phyloP scores from a whole-genome alignment of 2,888 invertebrate species.

The Cancer borealis region DNA sequence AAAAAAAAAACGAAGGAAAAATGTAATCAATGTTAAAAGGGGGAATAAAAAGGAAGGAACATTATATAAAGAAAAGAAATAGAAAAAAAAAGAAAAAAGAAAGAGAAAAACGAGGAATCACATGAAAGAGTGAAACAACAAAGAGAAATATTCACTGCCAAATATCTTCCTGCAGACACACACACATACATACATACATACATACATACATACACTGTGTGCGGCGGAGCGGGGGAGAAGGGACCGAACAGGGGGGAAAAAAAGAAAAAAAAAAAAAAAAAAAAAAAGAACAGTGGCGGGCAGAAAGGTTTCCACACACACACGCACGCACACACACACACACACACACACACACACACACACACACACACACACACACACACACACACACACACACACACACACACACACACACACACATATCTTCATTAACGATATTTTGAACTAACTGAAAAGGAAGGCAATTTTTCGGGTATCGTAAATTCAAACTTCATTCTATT shows the following conservation, averaged over 20 bases:
- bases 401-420: too few relatives aligned
- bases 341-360: constrained; percentile 16
- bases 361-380: constrained; percentile 20
- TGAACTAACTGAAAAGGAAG: neutral
- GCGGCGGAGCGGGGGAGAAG: neutral
- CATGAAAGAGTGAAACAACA: neutral
- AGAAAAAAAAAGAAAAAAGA: neutral
- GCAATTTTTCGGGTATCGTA: neutral
- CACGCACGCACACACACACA: neutral
- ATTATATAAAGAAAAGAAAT: neutral
- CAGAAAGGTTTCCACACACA: neutral
- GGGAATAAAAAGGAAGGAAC: too few relatives aligned
- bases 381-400: constrained; percentile 8
- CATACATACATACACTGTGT: neutral
- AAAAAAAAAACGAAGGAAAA: too few relatives aligned
- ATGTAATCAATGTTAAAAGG: too few relatives aligned
- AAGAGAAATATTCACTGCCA: neutral
- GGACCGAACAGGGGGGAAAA: neutral
- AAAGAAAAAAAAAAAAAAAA: neutral
- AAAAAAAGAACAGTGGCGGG: neutral
- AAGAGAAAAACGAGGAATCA: neutral
- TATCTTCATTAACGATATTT: neutral
- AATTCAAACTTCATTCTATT: neutral
- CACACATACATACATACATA: neutral
- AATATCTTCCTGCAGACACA: neutral